These are phyloP conservation scores for Pygmarrhopalites habei DNA, from an alignment of 1,140 invertebrate genomes.

Conservation along the genomic window DNA sequence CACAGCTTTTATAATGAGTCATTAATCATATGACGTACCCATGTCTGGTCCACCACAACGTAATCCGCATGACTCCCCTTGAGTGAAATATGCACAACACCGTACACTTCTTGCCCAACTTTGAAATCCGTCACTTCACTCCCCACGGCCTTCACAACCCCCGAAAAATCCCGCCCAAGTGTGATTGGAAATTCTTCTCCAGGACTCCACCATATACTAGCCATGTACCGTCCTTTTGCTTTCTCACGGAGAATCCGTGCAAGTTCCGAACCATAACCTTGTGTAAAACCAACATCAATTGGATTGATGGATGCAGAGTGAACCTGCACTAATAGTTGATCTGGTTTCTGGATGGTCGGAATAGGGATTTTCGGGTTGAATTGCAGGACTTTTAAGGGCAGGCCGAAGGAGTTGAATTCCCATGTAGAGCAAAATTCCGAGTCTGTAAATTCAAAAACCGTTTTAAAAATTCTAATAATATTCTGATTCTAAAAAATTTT, in stretches of 20 bases:
- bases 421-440: too few relatives aligned
- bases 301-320: constrained; percentile 81
- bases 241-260: constrained; percentile 20
- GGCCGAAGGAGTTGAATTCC: too few relatives aligned
- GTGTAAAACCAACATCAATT: constrained; percentile 60
- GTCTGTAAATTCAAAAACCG: too few relatives aligned
- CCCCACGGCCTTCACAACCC: constrained; percentile 69
- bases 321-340: constrained; percentile 71
- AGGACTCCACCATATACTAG: constrained; percentile 32
- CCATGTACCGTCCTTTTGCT: constrained; percentile 7
- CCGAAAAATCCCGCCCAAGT: constrained; percentile 77
- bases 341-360: constrained; percentile 60
- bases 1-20: too few relatives aligned
- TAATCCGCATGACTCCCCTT: constrained; percentile 71
- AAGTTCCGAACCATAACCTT: constrained; percentile 27
- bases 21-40: too few relatives aligned
- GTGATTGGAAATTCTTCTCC: constrained; percentile 70
- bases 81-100: constrained; percentile 62
- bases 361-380: constrained; percentile 53
- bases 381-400: too few relatives aligned
- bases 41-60: constrained; percentile 54
- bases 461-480: too few relatives aligned
- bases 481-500: too few relatives aligned
- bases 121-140: constrained; percentile 53
- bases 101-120: constrained; percentile 73